Percentiles rank a stretch among this genome's conserved stretches.
Conservation (phyloP, 1,140 invertebrate species). For the Heliconius congener region DNA sequence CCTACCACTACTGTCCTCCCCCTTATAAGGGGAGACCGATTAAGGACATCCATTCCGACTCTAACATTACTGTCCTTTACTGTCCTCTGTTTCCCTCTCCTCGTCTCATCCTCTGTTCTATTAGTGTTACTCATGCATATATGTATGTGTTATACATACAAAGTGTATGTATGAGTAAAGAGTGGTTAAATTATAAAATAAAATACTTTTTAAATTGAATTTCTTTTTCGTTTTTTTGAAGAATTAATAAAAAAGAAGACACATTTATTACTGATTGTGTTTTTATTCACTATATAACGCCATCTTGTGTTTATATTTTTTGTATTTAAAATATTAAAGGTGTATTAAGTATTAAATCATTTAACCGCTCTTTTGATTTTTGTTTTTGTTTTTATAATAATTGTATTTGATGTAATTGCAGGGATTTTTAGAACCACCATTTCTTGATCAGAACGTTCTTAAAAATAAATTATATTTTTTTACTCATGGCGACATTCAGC, state of each 20-base stretch:
- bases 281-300: not conserved
- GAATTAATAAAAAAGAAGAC: no score
- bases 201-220: not conserved
- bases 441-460: not conserved
- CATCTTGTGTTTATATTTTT: not conserved
- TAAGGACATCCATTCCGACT: no score
- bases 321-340: not conserved
- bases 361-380: not conserved
- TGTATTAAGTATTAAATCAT: not conserved
- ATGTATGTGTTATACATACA: not conserved
- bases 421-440: not conserved
- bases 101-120: not conserved
- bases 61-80: not conserved
- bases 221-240: no score
- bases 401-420: slow-evolving; percentile 14
- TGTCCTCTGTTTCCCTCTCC: not conserved
- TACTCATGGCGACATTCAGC: slow-evolving; percentile 12
- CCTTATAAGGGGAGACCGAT: not conserved
- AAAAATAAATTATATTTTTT: not conserved
- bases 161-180: not conserved
- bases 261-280: not conserved
- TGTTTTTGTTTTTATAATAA: not conserved
- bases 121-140: not conserved
- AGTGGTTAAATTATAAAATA: not conserved
- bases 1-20: not conserved